Conservation (phyloP, 1,140 invertebrate species). For the Cotesia typhae region DNA sequence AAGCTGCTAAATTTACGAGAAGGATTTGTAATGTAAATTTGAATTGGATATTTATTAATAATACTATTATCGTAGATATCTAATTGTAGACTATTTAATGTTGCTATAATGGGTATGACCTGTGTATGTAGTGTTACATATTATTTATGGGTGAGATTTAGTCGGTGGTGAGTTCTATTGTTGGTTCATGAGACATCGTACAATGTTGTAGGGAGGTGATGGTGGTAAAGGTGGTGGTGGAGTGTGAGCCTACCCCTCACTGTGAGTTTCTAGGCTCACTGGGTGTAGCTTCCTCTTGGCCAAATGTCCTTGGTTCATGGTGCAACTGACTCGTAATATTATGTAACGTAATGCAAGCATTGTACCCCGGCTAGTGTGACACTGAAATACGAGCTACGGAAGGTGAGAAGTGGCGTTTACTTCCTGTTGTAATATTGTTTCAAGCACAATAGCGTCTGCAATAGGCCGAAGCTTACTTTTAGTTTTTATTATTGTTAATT, state of each 20-base stretch:
- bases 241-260: slow-evolving; percentile 17
- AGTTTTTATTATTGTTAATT: neutral
- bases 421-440: slow-evolving; percentile 66
- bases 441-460: slow-evolving; percentile 61
- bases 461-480: slow-evolving; percentile 49
- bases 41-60: too few relatives aligned
- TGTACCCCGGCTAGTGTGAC: slow-evolving; percentile 55
- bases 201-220: neutral
- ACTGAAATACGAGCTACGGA: slow-evolving; percentile 64
- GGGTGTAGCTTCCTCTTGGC: slow-evolving; percentile 23
- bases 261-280: slow-evolving; percentile 19
- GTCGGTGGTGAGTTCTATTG: slow-evolving; percentile 13
- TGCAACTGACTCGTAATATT: slow-evolving; percentile 42
- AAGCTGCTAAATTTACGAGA: too few relatives aligned
- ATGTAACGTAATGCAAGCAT: slow-evolving; percentile 49
- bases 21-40: too few relatives aligned
- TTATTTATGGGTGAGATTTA: slow-evolving; percentile 21
- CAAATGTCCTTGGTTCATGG: slow-evolving; percentile 29
- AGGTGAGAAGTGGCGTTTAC: slow-evolving; percentile 59
- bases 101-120: slow-evolving; percentile 6
- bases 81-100: slow-evolving; percentile 4
- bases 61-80: too few relatives aligned
- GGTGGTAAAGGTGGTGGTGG: too few relatives aligned
- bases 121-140: neutral
- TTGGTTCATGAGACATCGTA: slow-evolving; percentile 14